Evolutionary conservation across 2,888 invertebrate genomes (phyloP), one percentile per base, ranked within the genome.

Genomic region (Andrena hattorfiana): DNA sequence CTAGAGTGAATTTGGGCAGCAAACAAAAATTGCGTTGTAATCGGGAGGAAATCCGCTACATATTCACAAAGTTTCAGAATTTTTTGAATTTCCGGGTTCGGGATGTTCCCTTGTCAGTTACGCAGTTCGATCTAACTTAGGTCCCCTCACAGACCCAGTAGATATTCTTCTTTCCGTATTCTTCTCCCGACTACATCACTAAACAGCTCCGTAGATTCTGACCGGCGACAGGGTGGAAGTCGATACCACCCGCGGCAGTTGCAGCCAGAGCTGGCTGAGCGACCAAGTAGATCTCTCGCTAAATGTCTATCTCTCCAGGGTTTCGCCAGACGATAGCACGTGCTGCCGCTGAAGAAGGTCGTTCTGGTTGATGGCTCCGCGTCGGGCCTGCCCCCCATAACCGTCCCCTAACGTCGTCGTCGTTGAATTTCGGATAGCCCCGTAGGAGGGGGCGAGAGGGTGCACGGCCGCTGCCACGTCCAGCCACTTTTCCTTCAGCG

Each of bases 351-450:
- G 56, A 23, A 56, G 51, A 63, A 51, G 66, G 56, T 76, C 77
- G 75, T 83, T 81, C 30, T 6, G 10, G 23, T 67, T 63, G 81
- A 81, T 81, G 68, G 81, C 51, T 74, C 20, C 51, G 73, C 59
- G 60, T 60, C 69, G 60, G 26, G 49, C 28, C 60, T 42, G 42
- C 13, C 49, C 16, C 60, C 71, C 72, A 76, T 81, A 76, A 83
- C 64, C 68, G 60, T 73, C 64, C n/a, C 26, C 59, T 64, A 69
- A 75, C 82, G 69, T 48, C 51, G 66, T 60, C 73, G 67, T 68
- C 80, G 82, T 75, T 51, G 75, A 72, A 80, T 81, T 69, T 76
- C 68, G 72, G 48, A 69, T 56, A 56, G 72, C 70, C 28, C 6
- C 28, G 26, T 16, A 48, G 73, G 20, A 28, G 35, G 54, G 23